Percentiles rank a stretch among this genome's conserved stretches.
Conservation (phyloP, 2,797 vertebrate genomes). For the Emys orbicularis region DNA sequence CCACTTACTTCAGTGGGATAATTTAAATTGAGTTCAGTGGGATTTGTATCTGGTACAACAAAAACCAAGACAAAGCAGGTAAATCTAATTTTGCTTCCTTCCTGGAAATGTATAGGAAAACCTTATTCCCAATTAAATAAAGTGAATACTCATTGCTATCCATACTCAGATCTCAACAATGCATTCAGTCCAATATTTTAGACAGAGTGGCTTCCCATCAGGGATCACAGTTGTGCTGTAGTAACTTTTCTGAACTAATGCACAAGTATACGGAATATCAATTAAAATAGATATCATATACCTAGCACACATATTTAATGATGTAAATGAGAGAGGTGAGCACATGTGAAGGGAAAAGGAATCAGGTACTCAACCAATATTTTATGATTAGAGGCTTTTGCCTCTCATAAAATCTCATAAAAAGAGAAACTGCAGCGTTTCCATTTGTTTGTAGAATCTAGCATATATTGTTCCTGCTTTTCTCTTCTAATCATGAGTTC, state of each 20-base stretch:
- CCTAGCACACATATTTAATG: neutral
- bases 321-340: neutral
- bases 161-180: neutral
- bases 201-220: neutral
- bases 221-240: neutral
- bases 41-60: neutral
- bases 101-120: neutral
- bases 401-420: neutral
- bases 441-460: constrained; percentile 3
- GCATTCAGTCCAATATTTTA: neutral
- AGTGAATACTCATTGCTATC: neutral
- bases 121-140: neutral
- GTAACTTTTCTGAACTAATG: neutral
- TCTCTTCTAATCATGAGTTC: neutral
- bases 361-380: neutral
- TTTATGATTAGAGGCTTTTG: neutral
- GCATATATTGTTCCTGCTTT: neutral
- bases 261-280: neutral
- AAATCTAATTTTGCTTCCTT: neutral
- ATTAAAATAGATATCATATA: neutral
- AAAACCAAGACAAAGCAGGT: neutral
- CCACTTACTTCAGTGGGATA: neutral
- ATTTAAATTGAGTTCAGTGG: neutral
- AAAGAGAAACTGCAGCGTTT: neutral
- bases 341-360: constrained; percentile 1